phyloP scores from a whole-genome alignment of 2,797 vertebrate genomes.

The Coccyzus lansbergi region DNA sequence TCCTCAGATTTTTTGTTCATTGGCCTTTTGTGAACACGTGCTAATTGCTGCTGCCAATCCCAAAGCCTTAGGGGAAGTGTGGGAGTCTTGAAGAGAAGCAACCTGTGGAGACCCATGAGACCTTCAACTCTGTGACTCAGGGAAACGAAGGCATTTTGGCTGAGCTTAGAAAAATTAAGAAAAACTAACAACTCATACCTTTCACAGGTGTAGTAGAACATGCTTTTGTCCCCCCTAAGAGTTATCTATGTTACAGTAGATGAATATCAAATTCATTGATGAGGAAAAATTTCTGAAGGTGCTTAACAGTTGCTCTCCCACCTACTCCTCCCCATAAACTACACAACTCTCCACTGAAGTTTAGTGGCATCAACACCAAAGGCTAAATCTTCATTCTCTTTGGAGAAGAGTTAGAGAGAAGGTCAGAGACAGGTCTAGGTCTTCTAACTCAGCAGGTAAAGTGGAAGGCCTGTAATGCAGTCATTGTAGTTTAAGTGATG shows the following conservation, averaged over 20 bases:
- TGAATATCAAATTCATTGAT: neutral
- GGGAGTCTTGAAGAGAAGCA: neutral
- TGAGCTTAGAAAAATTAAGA: neutral
- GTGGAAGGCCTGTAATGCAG: neutral
- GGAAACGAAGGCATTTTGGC: neutral
- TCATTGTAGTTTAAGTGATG: neutral
- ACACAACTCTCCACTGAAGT: neutral
- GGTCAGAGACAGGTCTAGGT: neutral
- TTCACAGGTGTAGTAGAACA: neutral
- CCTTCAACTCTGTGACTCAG: neutral
- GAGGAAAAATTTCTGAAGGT: neutral
- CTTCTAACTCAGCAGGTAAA: neutral
- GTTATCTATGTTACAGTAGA: neutral
- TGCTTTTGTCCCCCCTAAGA: neutral
- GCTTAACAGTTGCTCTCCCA: neutral
- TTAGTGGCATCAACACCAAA: neutral
- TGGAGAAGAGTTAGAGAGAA: neutral
- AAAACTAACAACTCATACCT: neutral
- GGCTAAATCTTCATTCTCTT: neutral
- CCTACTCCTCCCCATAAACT: neutral
- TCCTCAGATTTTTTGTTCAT: conserved; percentile 32
- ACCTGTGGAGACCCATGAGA: neutral
- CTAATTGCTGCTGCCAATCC: neutral
- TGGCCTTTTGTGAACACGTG: neutral
- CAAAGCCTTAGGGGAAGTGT: neutral